Evolutionary conservation across 2,113 vertebrate genomes (phyloP).

Genomic region (Spea bombifrons): DNA sequence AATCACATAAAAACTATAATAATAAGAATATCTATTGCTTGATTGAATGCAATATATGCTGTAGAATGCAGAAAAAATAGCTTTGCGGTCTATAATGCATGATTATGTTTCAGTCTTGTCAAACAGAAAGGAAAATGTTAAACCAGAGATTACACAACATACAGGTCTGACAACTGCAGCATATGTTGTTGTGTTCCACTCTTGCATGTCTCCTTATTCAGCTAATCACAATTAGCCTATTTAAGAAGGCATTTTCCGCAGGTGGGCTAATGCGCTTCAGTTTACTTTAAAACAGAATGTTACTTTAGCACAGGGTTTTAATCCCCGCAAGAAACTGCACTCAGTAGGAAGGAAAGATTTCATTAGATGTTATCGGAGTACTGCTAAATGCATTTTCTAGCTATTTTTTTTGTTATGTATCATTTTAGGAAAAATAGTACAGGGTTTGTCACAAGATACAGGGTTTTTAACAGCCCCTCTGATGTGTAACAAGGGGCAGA

Average conservation of each 20-base stretch:
- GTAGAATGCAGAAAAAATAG: too few species aligned
- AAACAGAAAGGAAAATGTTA: too few species aligned
- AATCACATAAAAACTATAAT: too few species aligned
- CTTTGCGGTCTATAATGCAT: too few species aligned
- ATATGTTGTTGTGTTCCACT: background rate
- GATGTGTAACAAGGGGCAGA: too few species aligned
- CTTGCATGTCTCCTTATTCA: conserved; percentile 33
- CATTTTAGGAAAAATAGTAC: too few species aligned
- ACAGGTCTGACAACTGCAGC: conserved; percentile 34
- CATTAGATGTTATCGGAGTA: conserved; percentile 1
- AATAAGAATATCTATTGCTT: too few species aligned
- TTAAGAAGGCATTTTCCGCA: conserved; percentile 31
- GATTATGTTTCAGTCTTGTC: too few species aligned
- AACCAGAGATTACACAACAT: background rate
- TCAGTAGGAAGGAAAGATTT: background rate
- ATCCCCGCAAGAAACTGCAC: background rate
- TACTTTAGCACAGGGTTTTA: background rate
- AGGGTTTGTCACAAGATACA: too few species aligned
- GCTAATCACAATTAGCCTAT: conserved; percentile 35
- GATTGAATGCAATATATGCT: too few species aligned
- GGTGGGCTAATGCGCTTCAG: background rate
- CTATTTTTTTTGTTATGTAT: too few species aligned
- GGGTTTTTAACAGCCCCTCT: too few species aligned
- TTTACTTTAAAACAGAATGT: conserved; percentile 19
- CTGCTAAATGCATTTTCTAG: background rate